Evolutionary conservation across 2,797 vertebrate genomes (phyloP), one percentile per base, ranked within the genome.

Genomic region (Poecilia wingei): DNA sequence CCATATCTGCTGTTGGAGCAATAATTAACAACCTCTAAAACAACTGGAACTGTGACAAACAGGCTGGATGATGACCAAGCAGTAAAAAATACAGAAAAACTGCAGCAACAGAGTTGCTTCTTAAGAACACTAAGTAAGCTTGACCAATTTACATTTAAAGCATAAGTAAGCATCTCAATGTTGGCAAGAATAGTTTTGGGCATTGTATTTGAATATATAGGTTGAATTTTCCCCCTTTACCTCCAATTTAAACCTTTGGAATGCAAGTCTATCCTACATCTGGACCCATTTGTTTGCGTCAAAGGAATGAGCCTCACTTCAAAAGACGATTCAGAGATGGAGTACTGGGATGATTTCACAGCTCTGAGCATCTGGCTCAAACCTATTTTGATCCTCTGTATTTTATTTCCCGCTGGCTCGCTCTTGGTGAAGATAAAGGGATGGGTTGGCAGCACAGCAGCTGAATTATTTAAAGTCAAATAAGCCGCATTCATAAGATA

Each of bases 271-370:
- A 86, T 16, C 86, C 51, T 45, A 94, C 94, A 94, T 94, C 94
- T 95, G 93, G 94, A 88, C 78, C 89, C 80, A 81, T 92, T 89
- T 84, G n/a, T 46, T 91, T 87, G 76, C 78, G 90, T 86, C 84
- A 81, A 89, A 88, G 83, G 87, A 86, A 91, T 88, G 83, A 83
- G 78, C 78, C 79, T 49, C 47, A 94, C 90, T 90, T 95, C 91
- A 94, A 93, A 94, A 88, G 91, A 77, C 59, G 76, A 80, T 84
- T 79, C 81, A 80, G 80, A 87, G 86, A 88, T 80, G 57, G 72
- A 70, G 70, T 83, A 81, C 68, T 3, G 0, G 53, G 82, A 88
- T 69, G 87, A 86, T 86, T 91, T 88, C 79, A 82, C 72, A 78
- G 74, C 73, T 91, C 79, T 72, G 70, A 91, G 79, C 90, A 94